Percentiles rank a stretch among this genome's conserved stretches.
These are phyloP conservation scores for Macquaria australasica DNA, from an alignment of 2,113 vertebrate genomes.

Conservation along the genomic window DNA sequence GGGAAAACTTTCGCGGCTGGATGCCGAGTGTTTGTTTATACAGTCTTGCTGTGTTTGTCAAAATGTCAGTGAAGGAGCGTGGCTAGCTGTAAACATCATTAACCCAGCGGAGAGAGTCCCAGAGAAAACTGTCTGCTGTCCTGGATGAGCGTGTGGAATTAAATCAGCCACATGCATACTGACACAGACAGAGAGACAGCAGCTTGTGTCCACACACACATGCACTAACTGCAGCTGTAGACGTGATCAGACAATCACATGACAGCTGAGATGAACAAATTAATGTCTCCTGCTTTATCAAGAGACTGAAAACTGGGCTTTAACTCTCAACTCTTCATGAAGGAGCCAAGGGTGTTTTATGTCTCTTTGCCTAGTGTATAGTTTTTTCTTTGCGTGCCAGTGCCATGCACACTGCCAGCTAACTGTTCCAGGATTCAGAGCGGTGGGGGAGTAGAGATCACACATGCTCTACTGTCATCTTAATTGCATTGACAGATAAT, in stretches of 20 bases:
- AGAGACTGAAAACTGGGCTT: background rate
- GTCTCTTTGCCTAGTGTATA: background rate
- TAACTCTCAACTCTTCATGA: background rate
- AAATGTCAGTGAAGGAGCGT: conserved; percentile 46
- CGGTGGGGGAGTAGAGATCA: conserved; percentile 37
- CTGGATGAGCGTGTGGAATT: conserved; percentile 30
- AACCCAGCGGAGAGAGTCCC: conserved; percentile 31
- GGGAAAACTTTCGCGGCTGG: background rate
- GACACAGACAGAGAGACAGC: background rate
- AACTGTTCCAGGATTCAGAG: background rate
- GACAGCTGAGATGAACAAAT: conserved; percentile 17
- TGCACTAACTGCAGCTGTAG: conserved; percentile 8
- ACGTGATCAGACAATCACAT: conserved; percentile 25
- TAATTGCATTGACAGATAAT: conserved; percentile 82
- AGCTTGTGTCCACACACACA: background rate
- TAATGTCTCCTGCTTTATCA: conserved; percentile 15
- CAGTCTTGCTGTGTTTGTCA: conserved; percentile 39
- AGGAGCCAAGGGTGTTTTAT: background rate
- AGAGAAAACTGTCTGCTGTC: conserved; percentile 23
- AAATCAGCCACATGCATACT: background rate
- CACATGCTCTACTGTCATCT: conserved; percentile 40
- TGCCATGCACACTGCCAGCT: background rate
- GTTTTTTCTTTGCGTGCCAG: conserved; percentile 1
- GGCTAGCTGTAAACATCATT: conserved; percentile 61
- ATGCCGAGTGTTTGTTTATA: conserved; percentile 32